Percentiles rank a stretch among this genome's conserved stretches.
phyloP scores from a whole-genome alignment of 2,113 vertebrate genomes.

The Scatophagus argus region DNA sequence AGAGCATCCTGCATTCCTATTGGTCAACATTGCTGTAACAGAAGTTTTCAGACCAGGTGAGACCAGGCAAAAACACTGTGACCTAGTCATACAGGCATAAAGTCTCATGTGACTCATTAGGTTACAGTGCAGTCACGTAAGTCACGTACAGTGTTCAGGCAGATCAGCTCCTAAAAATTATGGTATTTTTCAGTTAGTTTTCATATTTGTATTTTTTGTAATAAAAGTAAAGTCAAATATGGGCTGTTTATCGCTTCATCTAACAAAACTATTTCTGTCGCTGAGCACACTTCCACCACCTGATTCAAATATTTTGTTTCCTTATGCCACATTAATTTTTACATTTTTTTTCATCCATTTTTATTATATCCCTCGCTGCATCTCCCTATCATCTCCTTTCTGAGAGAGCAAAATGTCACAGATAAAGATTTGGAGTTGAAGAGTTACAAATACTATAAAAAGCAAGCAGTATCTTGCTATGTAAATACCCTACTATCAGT shows the following conservation, averaged over 20 bases:
- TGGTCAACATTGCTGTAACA: too few species aligned
- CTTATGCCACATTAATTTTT: slow-evolving; percentile 21
- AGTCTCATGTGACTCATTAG: too few species aligned
- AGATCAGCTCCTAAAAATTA: too few species aligned
- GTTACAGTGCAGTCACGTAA: too few species aligned
- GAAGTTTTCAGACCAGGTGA: too few species aligned
- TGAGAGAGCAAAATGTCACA: slow-evolving; percentile 31
- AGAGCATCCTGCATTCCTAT: too few species aligned
- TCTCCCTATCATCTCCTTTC: slow-evolving; percentile 17
- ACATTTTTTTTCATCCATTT: slow-evolving; percentile 25
- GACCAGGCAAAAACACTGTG: too few species aligned
- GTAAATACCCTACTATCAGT: slow-evolving; percentile 14
- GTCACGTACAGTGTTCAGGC: too few species aligned
- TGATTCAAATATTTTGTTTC: slow-evolving; percentile 18
- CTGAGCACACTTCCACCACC: not conserved
- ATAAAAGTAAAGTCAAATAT: not conserved
- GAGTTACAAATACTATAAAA: slow-evolving; percentile 22
- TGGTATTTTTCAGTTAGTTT: not conserved
- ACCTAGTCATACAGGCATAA: too few species aligned
- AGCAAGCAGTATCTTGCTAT: not conserved
- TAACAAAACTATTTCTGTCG: slow-evolving; percentile 16
- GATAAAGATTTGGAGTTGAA: slow-evolving; percentile 32
- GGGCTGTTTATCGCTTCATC: slow-evolving; percentile 8
- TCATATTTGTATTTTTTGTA: too few species aligned
- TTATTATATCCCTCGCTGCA: not conserved